Base-by-base conservation (phyloP, 2,113 vertebrate genomes). In the Sphyrna mokarran region DNA sequence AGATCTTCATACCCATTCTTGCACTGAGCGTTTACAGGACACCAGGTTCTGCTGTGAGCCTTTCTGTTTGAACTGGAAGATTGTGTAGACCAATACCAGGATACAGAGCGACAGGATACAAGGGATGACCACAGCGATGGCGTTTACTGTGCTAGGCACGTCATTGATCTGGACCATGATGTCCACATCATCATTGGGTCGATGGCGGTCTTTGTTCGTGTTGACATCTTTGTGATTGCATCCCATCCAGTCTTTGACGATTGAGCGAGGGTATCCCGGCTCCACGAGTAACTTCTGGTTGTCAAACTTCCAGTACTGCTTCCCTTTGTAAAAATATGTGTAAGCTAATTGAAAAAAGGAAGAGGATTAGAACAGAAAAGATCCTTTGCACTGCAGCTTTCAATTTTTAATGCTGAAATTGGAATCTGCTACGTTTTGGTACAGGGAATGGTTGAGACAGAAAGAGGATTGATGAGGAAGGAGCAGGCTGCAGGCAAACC, bases 51-150 rank as follows among this genome's bases (percentile, higher is more conserved):
- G 99, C 97, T 99, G 99, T 90, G 98, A 98, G 14, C 98, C 98
- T 98, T 99, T 99, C 98, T 99, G 99, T 96, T 99, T 99, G 97
- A 99, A 99, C 97, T 99, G 99, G 97, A 99, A 99, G 96, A 99
- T 99, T 0, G 99, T 99, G 97, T 99, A 99, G 63, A 99, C 98
- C 97, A 99, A 98, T 97, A 99, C 99, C 96, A 99, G 98, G 97
- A 99, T 98, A 97, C 99, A 99, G 96, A 99, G 98, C 13, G 99
- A 99, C 97, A 99, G 97, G 96, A 99, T 98, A 98, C 99, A 99
- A 61, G 99, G 99, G 96, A 99, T 99, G 95, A 99, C 99, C 96
- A 99, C 99, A 0, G 99, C 99, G 63, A 99, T 98, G 29, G 99
- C 99, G 22, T 99, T 99, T 96, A 99, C 98, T 0, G 99, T 99